phyloP scores from a whole-genome alignment of 2,888 invertebrate species.

The Eurytoma adleriae region DNA sequence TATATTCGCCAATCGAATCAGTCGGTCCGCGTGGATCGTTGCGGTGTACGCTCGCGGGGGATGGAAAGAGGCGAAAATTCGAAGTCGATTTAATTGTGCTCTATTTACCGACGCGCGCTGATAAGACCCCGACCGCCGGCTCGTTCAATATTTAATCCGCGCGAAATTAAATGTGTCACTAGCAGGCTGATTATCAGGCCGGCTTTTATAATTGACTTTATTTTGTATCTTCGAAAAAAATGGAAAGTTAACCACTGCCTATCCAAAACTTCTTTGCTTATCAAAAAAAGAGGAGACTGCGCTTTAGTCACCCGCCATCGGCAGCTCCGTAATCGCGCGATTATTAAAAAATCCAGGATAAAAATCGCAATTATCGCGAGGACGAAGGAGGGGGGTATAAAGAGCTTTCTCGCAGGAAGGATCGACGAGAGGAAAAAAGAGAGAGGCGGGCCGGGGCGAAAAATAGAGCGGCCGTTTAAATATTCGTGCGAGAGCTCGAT shows the following conservation, averaged over 20 bases:
- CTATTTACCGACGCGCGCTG: neutral
- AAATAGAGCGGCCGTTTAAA: conserved; percentile 57
- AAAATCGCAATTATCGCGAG: conserved; percentile 7
- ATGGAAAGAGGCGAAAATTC: no score
- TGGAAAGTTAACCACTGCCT: neutral
- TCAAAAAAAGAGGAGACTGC: neutral
- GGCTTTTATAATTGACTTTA: conserved; percentile 29
- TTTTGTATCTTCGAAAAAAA: conserved; percentile 24
- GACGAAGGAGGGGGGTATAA: conserved; percentile 43
- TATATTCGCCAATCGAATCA: no score
- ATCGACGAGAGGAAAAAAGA: conserved; percentile 14
- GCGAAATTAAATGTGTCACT: conserved; percentile 45
- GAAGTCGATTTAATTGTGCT: conserved; percentile 21
- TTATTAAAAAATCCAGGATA: neutral
- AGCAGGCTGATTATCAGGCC: conserved; percentile 30
- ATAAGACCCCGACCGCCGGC: neutral
- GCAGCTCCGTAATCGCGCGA: neutral
- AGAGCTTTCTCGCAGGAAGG: conserved; percentile 41
- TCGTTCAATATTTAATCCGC: conserved; percentile 32
- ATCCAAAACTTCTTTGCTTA: neutral
- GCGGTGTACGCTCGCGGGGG: no score
- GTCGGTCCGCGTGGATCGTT: no score
- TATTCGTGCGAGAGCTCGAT: conserved; percentile 55
- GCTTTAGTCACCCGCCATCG: no score
- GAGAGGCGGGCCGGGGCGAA: conserved; percentile 53